These are phyloP conservation scores for Colletes collaris DNA, from an alignment of 2,888 invertebrate genomes.

Conservation along the genomic window DNA sequence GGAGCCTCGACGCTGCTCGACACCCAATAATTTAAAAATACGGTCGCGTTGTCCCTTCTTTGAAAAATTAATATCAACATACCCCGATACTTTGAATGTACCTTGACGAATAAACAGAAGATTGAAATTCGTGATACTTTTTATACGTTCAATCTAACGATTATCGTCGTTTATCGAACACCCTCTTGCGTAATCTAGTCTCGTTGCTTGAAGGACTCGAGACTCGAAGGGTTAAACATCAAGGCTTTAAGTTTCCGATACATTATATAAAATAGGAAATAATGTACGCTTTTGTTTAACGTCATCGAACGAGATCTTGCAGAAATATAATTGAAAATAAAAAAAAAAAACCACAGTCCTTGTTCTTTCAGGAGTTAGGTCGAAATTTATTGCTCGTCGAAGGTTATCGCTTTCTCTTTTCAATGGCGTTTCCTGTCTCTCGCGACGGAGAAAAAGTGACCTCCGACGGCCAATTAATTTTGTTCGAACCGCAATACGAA, in stretches of 20 bases:
- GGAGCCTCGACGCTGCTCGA: slow-evolving; percentile 19
- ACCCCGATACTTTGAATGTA: not conserved
- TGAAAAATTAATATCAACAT: not conserved
- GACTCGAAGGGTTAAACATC: slow-evolving; percentile 46
- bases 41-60: not conserved
- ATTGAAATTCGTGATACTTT: slow-evolving; percentile 13
- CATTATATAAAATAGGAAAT: slow-evolving; percentile 53
- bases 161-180: not conserved
- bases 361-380: slow-evolving; percentile 14
- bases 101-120: not conserved
- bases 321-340: slow-evolving; percentile 58
- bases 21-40: no score
- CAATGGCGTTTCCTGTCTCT: no score
- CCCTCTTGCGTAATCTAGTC: not conserved
- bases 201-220: not conserved
- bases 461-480: no score
- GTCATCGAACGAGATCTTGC: slow-evolving; percentile 56
- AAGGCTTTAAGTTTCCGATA: slow-evolving; percentile 52
- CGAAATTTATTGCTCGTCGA: not conserved
- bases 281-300: slow-evolving; percentile 59
- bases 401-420: no score
- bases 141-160: slow-evolving; percentile 13
- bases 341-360: slow-evolving; percentile 18
- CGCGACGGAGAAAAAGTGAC: no score
- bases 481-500: no score